These are phyloP conservation scores for Belgica antarctica DNA, from an alignment of 2,888 invertebrate genomes.

Conservation along the genomic window DNA sequence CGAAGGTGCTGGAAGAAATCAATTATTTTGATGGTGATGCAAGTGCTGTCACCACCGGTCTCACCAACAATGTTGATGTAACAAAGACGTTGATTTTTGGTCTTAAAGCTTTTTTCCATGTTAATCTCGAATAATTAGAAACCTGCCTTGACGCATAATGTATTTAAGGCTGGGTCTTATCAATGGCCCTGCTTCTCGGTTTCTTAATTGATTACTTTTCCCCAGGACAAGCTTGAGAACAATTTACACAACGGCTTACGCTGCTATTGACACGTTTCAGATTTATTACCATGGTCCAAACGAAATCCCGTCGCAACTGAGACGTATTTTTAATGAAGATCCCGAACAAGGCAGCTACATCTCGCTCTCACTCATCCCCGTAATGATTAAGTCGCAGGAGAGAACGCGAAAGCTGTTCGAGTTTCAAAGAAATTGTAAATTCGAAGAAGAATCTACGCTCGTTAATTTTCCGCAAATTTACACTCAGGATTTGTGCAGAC, in stretches of 20 bases:
- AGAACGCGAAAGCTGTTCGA: constrained; percentile 44
- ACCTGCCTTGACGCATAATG: constrained; percentile 3
- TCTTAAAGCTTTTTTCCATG: not conserved
- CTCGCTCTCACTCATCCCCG: constrained; percentile 45
- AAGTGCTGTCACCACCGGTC: not conserved
- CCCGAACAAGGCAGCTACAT: constrained; percentile 44
- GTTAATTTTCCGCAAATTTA: constrained; percentile 45
- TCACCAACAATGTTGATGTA: constrained; percentile 25
- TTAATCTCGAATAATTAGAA: too few relatives aligned
- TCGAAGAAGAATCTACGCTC: constrained; percentile 45
- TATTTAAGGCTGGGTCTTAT: too few relatives aligned
- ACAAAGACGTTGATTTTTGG: not conserved
- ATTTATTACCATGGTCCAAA: constrained; percentile 46
- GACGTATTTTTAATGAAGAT: constrained; percentile 35
- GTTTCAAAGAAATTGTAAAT: constrained; percentile 46
- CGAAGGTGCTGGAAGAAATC: constrained; percentile 26
- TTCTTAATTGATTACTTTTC: too few relatives aligned
- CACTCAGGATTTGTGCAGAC: constrained; percentile 45
- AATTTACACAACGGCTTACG: too few relatives aligned
- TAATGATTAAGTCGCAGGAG: constrained; percentile 43
- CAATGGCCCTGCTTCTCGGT: too few relatives aligned
- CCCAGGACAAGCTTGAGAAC: too few relatives aligned
- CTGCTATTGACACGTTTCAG: too few relatives aligned
- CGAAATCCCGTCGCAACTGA: constrained; percentile 42
- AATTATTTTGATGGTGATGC: constrained; percentile 38